A percentile compares a stretch with the other conserved stretches of the same genome.
Evolutionary conservation across 2,797 vertebrate species (phyloP).

Genomic region (Myiotriccus ornatus): DNA sequence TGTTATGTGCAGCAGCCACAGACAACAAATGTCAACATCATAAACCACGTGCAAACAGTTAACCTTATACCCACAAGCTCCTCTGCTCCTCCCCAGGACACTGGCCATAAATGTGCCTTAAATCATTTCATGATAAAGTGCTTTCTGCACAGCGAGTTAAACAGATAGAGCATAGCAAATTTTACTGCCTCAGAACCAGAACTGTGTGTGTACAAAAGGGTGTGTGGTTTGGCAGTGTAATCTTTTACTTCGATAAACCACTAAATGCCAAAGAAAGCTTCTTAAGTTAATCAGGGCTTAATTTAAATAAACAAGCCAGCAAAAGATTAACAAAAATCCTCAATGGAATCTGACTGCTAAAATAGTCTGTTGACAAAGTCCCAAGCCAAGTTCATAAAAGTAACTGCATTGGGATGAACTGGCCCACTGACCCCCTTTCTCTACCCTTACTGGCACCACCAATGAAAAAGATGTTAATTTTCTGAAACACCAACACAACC

Average conservation of each 20-base stretch:
- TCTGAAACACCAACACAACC: neutral
- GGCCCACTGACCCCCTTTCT: neutral
- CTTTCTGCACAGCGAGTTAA: neutral
- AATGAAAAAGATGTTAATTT: neutral
- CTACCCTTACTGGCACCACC: neutral
- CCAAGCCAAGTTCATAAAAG: neutral
- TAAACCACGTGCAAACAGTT: neutral
- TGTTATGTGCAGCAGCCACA: neutral
- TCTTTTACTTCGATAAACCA: conserved; percentile 3
- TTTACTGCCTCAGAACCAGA: neutral
- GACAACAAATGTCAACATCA: neutral
- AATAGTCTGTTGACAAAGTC: neutral
- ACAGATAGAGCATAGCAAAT: neutral
- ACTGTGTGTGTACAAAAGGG: neutral
- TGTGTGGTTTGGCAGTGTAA: neutral
- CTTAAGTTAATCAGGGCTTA: conserved; percentile 49
- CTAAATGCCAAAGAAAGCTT: conserved; percentile 36
- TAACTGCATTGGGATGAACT: neutral
- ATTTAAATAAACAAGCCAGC: conserved; percentile 35
- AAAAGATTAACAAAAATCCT: conserved; percentile 22
- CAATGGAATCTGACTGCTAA: neutral
- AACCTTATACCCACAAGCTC: neutral
- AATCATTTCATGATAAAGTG: neutral
- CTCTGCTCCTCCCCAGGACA: neutral
- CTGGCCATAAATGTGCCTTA: neutral